A percentile compares a stretch with the other conserved stretches of the same genome.
phyloP scores from a whole-genome alignment of 1,140 invertebrate species.

The Solenopsis invicta region DNA sequence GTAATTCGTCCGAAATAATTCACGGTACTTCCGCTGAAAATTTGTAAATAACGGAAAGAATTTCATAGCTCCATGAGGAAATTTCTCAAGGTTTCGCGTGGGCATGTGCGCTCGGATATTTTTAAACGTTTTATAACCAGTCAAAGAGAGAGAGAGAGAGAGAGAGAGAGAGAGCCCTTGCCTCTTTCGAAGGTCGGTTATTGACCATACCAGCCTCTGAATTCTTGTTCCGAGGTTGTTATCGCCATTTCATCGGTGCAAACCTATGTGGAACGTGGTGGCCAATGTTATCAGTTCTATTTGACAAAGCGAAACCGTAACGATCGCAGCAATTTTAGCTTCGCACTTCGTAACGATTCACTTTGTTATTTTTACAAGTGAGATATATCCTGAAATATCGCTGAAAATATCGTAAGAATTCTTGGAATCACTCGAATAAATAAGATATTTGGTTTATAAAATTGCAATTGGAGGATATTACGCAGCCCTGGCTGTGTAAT shows the following conservation, averaged over 20 bases:
- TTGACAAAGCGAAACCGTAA: constrained; percentile 40
- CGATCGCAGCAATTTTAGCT: constrained; percentile 38
- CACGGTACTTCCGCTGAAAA: neutral
- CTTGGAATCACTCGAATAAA: neutral
- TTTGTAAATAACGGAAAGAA: neutral
- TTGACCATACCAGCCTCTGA: constrained; percentile 71
- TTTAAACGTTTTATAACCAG: constrained; percentile 75
- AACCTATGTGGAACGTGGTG: constrained; percentile 16
- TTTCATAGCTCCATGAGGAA: constrained; percentile 8
- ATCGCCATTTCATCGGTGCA: constrained; percentile 29
- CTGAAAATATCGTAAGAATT: constrained; percentile 15
- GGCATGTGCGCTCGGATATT: constrained; percentile 68
- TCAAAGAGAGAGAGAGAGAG: constrained; percentile 10
- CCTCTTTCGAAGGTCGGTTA: constrained; percentile 73
- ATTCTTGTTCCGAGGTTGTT: constrained; percentile 52
- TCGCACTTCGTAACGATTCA: constrained; percentile 9
- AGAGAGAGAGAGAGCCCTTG: constrained; percentile 16
- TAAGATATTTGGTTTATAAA: neutral
- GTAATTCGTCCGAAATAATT: constrained; percentile 9
- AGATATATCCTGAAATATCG: neutral
- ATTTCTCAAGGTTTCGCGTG: constrained; percentile 71
- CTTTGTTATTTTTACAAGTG: constrained; percentile 45
- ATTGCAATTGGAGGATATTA: neutral
- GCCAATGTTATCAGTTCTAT: neutral
- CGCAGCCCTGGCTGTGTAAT: too few relatives aligned